A percentile compares a stretch with the other conserved stretches of the same genome.
Conservation (phyloP, 2,888 invertebrate species). For the Lumbricus terrestris region DNA sequence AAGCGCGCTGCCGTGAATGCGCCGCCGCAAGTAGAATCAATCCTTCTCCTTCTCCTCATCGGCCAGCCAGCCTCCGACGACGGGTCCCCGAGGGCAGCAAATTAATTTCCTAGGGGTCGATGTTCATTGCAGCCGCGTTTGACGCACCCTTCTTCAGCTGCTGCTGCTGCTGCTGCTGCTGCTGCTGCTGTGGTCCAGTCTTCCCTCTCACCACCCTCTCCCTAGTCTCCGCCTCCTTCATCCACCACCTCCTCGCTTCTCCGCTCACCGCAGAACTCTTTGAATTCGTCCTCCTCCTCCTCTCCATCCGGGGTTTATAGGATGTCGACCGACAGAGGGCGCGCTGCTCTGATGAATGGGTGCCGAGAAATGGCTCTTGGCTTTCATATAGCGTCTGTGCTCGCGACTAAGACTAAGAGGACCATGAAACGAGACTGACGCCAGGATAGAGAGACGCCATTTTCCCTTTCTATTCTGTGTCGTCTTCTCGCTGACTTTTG, state of each 20-base stretch:
- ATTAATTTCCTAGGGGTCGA: constrained; percentile 13
- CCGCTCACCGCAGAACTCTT: not conserved
- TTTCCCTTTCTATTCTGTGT: constrained; percentile 3
- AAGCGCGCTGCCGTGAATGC: constrained; percentile 7
- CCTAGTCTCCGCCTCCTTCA: constrained; percentile 13
- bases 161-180: too few relatives aligned
- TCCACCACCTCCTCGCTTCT: constrained; percentile 15
- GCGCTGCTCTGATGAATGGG: not conserved
- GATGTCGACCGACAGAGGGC: not conserved
- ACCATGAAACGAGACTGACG: not conserved
- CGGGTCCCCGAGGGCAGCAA: not conserved
- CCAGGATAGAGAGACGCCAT: not conserved
- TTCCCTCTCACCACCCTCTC: constrained; percentile 19
- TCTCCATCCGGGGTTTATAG: not conserved
- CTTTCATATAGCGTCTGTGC: not conserved
- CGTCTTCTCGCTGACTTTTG: not conserved
- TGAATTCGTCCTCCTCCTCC: not conserved
- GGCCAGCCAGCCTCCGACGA: not conserved
- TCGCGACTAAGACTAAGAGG: not conserved
- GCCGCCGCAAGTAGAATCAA: constrained; percentile 7
- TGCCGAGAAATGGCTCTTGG: not conserved
- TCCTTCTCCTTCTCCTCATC: not conserved
- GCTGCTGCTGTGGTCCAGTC: too few relatives aligned
- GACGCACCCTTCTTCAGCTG: not conserved
- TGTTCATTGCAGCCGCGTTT: constrained; percentile 12